Base-by-base conservation (phyloP, 2,888 invertebrate species). In the Callyntrura sp. region DNA sequence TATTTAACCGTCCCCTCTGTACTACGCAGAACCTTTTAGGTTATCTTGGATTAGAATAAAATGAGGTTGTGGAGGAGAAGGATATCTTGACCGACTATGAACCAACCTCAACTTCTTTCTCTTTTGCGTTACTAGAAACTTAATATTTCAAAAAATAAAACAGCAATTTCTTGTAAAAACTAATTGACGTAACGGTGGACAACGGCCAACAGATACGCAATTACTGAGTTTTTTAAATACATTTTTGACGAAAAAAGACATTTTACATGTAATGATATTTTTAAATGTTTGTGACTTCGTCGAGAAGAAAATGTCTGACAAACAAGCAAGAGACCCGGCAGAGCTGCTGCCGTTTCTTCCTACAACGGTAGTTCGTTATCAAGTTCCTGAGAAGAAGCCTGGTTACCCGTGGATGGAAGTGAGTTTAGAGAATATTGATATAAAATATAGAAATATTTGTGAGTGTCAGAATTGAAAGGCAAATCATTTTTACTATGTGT, bases 351-450 rank as follows among this genome's bases (percentile, higher is more conserved):
- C 70, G 9, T 78, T 88, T 68, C 65, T 90, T 8, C 90, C 88
- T 1, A 84, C 84, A 8, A 65, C 20, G 5, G 14, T 88, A 23
- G 20, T 70, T 4, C 35, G 90, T 4, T 90, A 79, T 23, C 14
- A 78, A 23, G 85, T 90, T 48, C 88, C 88, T 0, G 68, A 79
- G 70, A 68, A 14, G 35, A 84, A 81, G 62, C 79, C 51, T 8
- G 84, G 88, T 20, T 90, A 73, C 35, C 90, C 88, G 12, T 90
- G 87, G 87, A 73, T 88, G 79, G 90, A 90, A 84, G 90, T 90
- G 62, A 81, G 90, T 73, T 11, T 35, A 35, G 35, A 28, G 17
- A 43, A 76, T 48, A 76, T 4, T 9, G 9, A 60, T 3, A 20
- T 9, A 60, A 60, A 51, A 51, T 14, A 51, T 60, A 60, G n/a